These are phyloP conservation scores for Astreopora myriophthalma DNA, from an alignment of 64 coral and sea anemone genomes.

Conservation along the genomic window DNA sequence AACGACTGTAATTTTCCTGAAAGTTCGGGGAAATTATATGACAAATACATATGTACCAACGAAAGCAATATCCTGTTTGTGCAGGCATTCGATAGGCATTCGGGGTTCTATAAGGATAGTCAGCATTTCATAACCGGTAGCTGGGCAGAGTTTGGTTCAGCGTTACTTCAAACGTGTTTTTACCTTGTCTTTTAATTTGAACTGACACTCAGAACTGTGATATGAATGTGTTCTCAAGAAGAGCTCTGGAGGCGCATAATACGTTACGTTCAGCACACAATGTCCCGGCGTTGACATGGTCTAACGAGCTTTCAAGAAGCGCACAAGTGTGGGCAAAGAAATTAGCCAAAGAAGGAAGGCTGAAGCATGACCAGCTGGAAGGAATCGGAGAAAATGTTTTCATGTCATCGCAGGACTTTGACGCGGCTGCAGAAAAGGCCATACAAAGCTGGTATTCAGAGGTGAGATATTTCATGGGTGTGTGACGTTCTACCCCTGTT, in stretches of 20 bases:
- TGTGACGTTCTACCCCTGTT: too few relatives aligned
- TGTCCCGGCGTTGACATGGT: constrained; percentile 68
- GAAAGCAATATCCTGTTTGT: too few relatives aligned
- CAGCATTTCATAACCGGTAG: too few relatives aligned
- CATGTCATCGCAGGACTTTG: constrained; percentile 65
- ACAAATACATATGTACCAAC: too few relatives aligned
- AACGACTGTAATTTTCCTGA: too few relatives aligned
- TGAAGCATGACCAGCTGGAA: constrained; percentile 50
- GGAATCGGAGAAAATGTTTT: constrained; percentile 77
- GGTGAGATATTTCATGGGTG: constrained; percentile 3
- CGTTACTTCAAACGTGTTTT: too few relatives aligned
- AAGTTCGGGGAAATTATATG: too few relatives aligned
- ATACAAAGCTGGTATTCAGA: constrained; percentile 82
- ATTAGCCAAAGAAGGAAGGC: constrained; percentile 58
- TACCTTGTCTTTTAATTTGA: too few relatives aligned
- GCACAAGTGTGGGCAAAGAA: constrained; percentile 78
- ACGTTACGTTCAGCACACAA: constrained; percentile 58
- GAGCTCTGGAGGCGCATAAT: constrained; percentile 65
- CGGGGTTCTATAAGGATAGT: too few relatives aligned
- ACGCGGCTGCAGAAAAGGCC: constrained; percentile 67
- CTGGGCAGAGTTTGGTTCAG: too few relatives aligned
- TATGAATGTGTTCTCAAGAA: constrained; percentile 71
- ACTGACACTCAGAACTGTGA: too few relatives aligned
- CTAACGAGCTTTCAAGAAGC: constrained; percentile 53
- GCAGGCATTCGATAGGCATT: too few relatives aligned